Percentiles rank a stretch among this genome's conserved stretches.
Conservation (phyloP, 1,140 invertebrate genomes). For the Muscidifurax raptorellus region DNA sequence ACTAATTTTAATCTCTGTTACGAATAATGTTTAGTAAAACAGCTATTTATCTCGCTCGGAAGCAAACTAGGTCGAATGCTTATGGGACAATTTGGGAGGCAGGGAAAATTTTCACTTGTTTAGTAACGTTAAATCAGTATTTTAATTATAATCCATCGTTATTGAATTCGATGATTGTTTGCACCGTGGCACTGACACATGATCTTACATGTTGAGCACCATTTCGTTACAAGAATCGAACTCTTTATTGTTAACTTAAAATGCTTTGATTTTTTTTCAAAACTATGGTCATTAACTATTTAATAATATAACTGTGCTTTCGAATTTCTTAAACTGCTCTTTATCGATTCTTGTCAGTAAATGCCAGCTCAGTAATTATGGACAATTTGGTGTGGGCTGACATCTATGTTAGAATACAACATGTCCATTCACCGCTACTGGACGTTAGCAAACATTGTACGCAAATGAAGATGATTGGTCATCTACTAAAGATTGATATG, state of each 20-base stretch:
- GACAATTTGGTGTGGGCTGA: constrained; percentile 76
- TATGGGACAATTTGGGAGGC: constrained; percentile 65
- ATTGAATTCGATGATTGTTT: constrained; percentile 75
- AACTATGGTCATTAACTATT: neutral
- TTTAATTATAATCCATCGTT: constrained; percentile 70
- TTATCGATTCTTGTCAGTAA: constrained; percentile 42
- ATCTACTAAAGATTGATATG: constrained; percentile 28
- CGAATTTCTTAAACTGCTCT: neutral
- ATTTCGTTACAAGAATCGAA: constrained; percentile 40
- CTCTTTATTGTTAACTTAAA: constrained; percentile 6
- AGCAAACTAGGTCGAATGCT: constrained; percentile 70
- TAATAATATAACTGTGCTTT: constrained; percentile 17
- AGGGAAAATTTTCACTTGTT: constrained; percentile 59
- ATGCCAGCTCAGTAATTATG: constrained; percentile 60
- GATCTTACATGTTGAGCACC: constrained; percentile 58
- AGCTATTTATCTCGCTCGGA: constrained; percentile 56
- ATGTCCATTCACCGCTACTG: constrained; percentile 72
- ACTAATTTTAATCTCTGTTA: constrained; percentile 52
- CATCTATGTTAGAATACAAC: constrained; percentile 75
- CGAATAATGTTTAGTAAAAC: constrained; percentile 41
- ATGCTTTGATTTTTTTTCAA: constrained; percentile 15
- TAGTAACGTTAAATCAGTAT: constrained; percentile 67
- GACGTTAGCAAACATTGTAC: constrained; percentile 66
- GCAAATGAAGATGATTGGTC: constrained; percentile 50
- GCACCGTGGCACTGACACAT: constrained; percentile 75